Base-by-base conservation (phyloP, 2,797 vertebrate species). In the Vultur gryphus region DNA sequence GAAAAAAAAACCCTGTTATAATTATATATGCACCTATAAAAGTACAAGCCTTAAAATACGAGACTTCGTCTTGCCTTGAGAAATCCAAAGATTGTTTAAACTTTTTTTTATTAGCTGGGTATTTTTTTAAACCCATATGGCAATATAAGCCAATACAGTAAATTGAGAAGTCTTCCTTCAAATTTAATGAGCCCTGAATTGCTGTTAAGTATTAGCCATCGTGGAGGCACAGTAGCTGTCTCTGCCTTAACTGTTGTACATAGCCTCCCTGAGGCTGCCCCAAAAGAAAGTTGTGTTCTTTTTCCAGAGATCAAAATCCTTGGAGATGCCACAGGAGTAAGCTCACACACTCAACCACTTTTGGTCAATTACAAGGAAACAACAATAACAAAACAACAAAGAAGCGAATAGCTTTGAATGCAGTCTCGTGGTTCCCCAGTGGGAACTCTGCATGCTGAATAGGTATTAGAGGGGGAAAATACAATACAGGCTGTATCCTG, bases 21-120 rank as follows among this genome's bases (percentile, higher is more conserved):
- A 48, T 58, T 86, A 46, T n/a, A 54, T 84, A 43, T 35, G 33
- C n/a, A 67, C 24, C 58, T 72, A 16, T 26, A 66, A 90, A 70
- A 59, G 43, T 70, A 54, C 24, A 61, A 82, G 73, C 86, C 51
- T 94, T 88, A 84, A 91, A 91, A 94, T 87, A 76, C 61, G 77
- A 66, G 43, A 64, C 33, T 89, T 94, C 52, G 31, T 71, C 80
- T 93, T 87, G 52, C 64, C 26, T 87, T 61, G 44, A 85, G 58
- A 89, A 84, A 73, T 92, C 70, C 5, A 83, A 88, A 90, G 82
- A 48, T 48, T 37, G 73, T 58, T 55, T 84, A 17, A 84, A 70
- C 21, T 6, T 76, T 62, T 91, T 90, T 76, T 78, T 35, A 28
- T 70, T 84, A 91, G 33, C 64, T 75, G n/a, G 46, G 11, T 84